Evolutionary conservation across 2,113 vertebrate genomes (phyloP), one percentile per base, ranked within the genome.

Genomic region (Petaurus breviceps): DNA sequence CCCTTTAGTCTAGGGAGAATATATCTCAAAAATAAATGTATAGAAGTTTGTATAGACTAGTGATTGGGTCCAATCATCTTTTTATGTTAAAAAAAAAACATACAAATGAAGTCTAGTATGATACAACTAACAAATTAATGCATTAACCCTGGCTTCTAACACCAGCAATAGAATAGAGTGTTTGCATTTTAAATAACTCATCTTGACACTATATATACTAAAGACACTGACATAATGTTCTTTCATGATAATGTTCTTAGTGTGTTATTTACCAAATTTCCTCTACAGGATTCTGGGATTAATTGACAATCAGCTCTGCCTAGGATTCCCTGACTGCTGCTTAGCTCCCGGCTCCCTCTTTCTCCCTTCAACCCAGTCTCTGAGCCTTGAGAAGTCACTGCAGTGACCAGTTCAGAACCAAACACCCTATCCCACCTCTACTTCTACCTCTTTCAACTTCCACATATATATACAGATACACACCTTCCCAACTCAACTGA

Each of bases 51-150:
- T 91, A 52, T 77, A 90, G 49, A 47, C 22, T 47, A 57, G n/a
- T 24, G 31, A 19, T 95, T 54, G 89, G 92, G 95, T 28, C 68
- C n/a, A 14, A 90, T 37, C 6, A 90, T 24, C 2, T n/a, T n/a
- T 89, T 94, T 46, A 92, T 68, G 93, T 93, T 92, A 90, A 92
- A 95, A 93, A 22, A 94, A 93, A 22, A 94, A 90, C 89, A 89
- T 92, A 92, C 14, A 95, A 90, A 61, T 61, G 61, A 92, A 96
- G 68, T 22, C n/a, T 57, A 46, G 10, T 52, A 91, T 37, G 55
- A 90, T 8, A n/a, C 57, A 93, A 28, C 55, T 92, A 94, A 25
- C 1, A 8, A 90, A 31, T 50, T 43, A 54, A 12, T 43, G 68
- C 6, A 43, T 46, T 91, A 92, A 26, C 46, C 50, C 2, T 90